These are phyloP conservation scores for Formica selysi DNA, from an alignment of 1,140 invertebrate species.

Conservation along the genomic window DNA sequence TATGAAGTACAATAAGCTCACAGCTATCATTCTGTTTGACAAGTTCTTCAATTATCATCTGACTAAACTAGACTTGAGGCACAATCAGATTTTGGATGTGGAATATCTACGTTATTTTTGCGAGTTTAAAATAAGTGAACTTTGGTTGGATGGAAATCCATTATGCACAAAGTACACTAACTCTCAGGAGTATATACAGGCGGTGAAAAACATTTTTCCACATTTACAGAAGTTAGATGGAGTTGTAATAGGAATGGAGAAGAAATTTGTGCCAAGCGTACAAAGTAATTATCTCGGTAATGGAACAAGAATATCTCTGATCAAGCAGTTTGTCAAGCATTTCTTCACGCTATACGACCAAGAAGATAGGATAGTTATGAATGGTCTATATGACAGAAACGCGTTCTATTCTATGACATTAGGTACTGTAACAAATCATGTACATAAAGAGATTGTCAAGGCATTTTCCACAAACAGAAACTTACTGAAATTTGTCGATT, in stretches of 20 bases:
- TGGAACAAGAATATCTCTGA: conserved; percentile 74
- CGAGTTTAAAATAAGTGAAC: conserved; percentile 83
- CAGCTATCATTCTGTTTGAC: conserved; percentile 75
- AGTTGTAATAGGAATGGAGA: conserved; percentile 79
- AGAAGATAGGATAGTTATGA: conserved; percentile 81
- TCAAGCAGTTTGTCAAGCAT: conserved; percentile 84
- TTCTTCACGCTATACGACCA: conserved; percentile 85
- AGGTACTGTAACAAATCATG: conserved; percentile 77
- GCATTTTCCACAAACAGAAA: conserved; percentile 82
- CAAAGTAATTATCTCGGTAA: conserved; percentile 79
- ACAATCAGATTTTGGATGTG: conserved; percentile 81
- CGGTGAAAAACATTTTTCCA: conserved; percentile 80
- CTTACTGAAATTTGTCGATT: conserved; percentile 84
- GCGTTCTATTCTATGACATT: conserved; percentile 85
- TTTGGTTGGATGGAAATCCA: conserved; percentile 85
- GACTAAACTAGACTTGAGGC: conserved; percentile 80
- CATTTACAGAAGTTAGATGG: conserved; percentile 83
- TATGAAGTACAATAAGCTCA: conserved; percentile 79
- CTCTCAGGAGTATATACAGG: conserved; percentile 80
- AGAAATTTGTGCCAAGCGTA: conserved; percentile 76
- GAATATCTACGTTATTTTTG: conserved; percentile 79
- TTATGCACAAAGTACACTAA: conserved; percentile 78
- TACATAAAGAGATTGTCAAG: conserved; percentile 81
- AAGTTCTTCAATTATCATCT: conserved; percentile 81
- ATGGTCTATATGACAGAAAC: conserved; percentile 83